Evolutionary conservation across 2,888 invertebrate species (phyloP).

Genomic region (Willowsia nigromaculata): DNA sequence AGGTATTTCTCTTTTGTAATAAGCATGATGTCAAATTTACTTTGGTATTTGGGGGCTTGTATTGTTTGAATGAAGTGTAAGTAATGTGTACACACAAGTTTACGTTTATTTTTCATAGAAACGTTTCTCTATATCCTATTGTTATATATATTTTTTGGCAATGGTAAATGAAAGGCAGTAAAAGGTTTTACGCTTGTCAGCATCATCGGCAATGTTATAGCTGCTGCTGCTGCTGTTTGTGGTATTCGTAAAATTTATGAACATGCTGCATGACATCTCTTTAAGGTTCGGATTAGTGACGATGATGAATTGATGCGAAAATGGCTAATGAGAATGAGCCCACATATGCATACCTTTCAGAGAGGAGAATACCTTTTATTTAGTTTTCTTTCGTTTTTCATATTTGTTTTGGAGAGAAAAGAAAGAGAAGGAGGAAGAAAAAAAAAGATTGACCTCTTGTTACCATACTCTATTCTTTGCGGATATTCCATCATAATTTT

Average conservation of each 20-base stretch:
- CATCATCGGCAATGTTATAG: not conserved
- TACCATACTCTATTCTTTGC: slow-evolving; percentile 4
- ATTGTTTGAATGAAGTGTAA: not conserved
- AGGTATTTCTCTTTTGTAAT: not conserved
- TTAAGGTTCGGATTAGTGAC: not conserved
- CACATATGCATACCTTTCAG: not conserved
- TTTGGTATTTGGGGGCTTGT: not conserved
- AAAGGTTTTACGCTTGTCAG: not conserved
- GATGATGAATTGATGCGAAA: slow-evolving; percentile 8
- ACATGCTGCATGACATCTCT: not conserved
- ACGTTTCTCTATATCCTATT: not conserved
- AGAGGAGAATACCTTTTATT: too few relatives aligned
- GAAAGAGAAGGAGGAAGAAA: not conserved
- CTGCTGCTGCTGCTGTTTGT: not conserved
- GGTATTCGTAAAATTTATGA: not conserved
- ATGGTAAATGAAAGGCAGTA: not conserved
- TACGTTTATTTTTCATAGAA: too few relatives aligned
- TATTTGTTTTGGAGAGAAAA: not conserved
- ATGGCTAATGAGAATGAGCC: slow-evolving; percentile 6
- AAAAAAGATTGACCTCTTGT: slow-evolving; percentile 33
- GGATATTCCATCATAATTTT: slow-evolving; percentile 45
- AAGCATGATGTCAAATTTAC: not conserved
- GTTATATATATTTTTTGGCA: not conserved
- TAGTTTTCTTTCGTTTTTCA: not conserved
- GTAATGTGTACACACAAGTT: too few relatives aligned